Conservation (phyloP, 2,888 invertebrate species). For the Elysia crispata region DNA sequence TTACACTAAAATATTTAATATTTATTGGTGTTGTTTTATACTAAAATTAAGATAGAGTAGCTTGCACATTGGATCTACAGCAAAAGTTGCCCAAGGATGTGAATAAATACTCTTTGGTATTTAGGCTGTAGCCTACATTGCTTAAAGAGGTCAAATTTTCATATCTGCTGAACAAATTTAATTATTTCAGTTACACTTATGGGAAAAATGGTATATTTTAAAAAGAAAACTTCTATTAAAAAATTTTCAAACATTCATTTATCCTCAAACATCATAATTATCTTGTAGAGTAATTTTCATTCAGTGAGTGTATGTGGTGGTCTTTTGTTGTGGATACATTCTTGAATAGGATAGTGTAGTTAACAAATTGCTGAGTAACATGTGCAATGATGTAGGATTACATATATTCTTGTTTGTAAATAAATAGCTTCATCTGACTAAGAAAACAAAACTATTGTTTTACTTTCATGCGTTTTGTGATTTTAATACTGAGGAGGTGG, state of each 20-base stretch:
- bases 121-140: not conserved
- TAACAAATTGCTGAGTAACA: not conserved
- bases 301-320: no score
- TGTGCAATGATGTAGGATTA: conserved; percentile 2
- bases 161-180: not conserved
- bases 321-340: not conserved
- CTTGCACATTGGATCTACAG: not conserved
- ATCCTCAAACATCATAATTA: not conserved
- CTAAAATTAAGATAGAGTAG: not conserved
- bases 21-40: not conserved
- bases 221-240: not conserved
- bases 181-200: no score
- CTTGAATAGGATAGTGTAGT: not conserved
- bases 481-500: no score
- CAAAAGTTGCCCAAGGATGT: not conserved
- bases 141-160: no score
- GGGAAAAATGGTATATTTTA: no score
- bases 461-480: no score
- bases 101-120: not conserved
- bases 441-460: not conserved
- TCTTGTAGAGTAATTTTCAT: not conserved
- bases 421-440: not conserved
- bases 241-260: not conserved
- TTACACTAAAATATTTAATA: no score
- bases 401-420: not conserved